These are phyloP conservation scores for Syrphus vitripennis DNA, from an alignment of 2,888 invertebrate species.

Conservation along the genomic window DNA sequence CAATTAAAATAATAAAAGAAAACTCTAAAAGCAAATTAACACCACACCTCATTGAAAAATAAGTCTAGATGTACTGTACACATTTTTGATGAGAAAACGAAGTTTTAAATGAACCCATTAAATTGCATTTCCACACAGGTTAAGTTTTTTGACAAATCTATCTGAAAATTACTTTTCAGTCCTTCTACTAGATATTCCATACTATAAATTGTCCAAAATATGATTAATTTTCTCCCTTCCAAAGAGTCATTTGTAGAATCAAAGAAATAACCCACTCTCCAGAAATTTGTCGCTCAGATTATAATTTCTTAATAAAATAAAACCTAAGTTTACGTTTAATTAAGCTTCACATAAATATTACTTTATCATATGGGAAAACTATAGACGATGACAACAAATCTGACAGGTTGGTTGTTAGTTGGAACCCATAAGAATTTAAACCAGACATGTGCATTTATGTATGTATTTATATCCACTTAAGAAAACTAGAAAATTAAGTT, in stretches of 20 bases:
- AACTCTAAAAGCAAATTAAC: too few species aligned
- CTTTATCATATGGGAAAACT: constrained; percentile 9
- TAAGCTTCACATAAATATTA: constrained; percentile 54
- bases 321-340: constrained; percentile 63
- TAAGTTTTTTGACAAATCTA: not conserved
- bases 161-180: not conserved
- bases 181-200: not conserved
- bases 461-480: not conserved
- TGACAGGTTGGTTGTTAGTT: not conserved
- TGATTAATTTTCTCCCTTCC: not conserved
- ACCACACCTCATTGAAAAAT: too few species aligned
- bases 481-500: constrained; percentile 61
- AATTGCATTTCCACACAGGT: not conserved
- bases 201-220: not conserved
- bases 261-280: not conserved
- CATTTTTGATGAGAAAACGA: not conserved
- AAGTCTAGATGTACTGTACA: not conserved
- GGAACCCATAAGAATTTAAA: not conserved
- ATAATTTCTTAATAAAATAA: constrained; percentile 43
- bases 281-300: not conserved
- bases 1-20: too few species aligned
- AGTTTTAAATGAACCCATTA: not conserved
- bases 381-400: not conserved
- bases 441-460: constrained; percentile 48
- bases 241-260: not conserved